Evolutionary conservation across 2,888 invertebrate genomes (phyloP).

Genomic region (Nomada ferruginata): DNA sequence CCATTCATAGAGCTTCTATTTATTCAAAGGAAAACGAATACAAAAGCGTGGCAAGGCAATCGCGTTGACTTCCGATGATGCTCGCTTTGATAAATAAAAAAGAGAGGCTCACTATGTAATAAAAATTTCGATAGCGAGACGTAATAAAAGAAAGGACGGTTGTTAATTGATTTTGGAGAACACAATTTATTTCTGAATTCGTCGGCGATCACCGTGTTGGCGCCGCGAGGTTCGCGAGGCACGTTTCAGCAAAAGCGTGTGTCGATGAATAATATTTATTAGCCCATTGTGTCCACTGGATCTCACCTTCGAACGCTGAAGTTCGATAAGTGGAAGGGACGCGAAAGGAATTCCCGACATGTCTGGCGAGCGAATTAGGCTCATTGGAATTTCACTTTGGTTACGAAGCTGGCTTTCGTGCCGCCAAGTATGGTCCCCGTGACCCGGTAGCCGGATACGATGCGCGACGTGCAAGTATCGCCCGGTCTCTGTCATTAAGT

Average conservation of each 20-base stretch:
- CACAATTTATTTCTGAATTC: neutral
- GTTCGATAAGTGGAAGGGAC: conserved; percentile 46
- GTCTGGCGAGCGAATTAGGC: conserved; percentile 74
- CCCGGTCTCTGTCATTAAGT: conserved; percentile 64
- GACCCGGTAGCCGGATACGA: conserved; percentile 76
- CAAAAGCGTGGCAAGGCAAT: neutral
- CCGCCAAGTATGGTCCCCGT: conserved; percentile 77
- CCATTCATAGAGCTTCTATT: neutral
- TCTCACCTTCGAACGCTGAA: conserved; percentile 39
- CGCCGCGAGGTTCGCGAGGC: neutral
- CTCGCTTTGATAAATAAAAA: neutral
- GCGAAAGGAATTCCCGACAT: conserved; percentile 70
- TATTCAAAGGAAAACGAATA: too few relatives aligned
- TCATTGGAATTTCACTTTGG: conserved; percentile 76
- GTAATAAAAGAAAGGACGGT: neutral
- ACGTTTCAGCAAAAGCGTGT: conserved; percentile 20
- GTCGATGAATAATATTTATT: conserved; percentile 35
- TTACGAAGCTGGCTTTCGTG: conserved; percentile 75
- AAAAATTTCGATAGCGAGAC: neutral
- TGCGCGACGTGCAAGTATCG: conserved; percentile 71
- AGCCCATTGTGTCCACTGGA: conserved; percentile 30
- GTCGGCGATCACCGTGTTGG: neutral
- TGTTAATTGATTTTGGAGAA: neutral
- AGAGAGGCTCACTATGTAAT: too few relatives aligned
- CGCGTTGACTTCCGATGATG: neutral